Evolutionary conservation across 2,888 invertebrate species (phyloP).

Genomic region (Octonoba sinensis): DNA sequence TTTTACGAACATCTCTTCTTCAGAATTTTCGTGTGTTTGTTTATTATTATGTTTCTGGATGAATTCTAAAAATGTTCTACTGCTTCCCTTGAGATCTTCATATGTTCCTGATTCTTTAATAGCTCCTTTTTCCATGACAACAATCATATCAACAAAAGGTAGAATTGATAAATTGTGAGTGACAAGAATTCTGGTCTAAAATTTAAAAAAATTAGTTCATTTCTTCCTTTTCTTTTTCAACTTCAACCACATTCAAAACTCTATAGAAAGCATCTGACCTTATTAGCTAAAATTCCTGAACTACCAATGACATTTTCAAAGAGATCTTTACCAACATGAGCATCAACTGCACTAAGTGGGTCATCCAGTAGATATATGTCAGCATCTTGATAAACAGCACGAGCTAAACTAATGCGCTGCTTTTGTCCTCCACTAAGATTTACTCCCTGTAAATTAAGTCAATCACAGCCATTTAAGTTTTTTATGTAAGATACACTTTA

Average conservation of each 20-base stretch:
- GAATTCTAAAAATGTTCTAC: conserved; percentile 63
- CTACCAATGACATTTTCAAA: conserved; percentile 94
- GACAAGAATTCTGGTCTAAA: conserved; percentile 75
- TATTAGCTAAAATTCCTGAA: conserved; percentile 73
- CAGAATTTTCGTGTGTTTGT: no score
- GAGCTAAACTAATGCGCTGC: conserved; percentile 91
- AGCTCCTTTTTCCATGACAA: conserved; percentile 72
- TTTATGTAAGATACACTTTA: no score
- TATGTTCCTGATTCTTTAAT: conserved; percentile 73
- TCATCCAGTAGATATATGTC: conserved; percentile 95
- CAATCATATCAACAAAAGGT: conserved; percentile 72
- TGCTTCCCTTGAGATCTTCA: conserved; percentile 48
- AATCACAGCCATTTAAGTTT: no score
- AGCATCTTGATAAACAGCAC: conserved; percentile 89
- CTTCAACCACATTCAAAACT: no score
- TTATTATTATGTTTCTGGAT: no score
- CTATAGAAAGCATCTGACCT: conserved; percentile 67
- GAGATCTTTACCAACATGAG: conserved; percentile 97
- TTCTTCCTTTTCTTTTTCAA: no score
- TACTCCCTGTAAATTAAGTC: conserved; percentile 77
- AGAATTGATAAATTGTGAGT: conserved; percentile 74
- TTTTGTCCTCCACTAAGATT: conserved; percentile 90
- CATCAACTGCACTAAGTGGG: conserved; percentile 94
- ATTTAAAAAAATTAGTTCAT: neutral
- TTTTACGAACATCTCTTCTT: no score